phyloP scores from a whole-genome alignment of 2,797 vertebrate genomes.

The Oreochromis mossambicus region DNA sequence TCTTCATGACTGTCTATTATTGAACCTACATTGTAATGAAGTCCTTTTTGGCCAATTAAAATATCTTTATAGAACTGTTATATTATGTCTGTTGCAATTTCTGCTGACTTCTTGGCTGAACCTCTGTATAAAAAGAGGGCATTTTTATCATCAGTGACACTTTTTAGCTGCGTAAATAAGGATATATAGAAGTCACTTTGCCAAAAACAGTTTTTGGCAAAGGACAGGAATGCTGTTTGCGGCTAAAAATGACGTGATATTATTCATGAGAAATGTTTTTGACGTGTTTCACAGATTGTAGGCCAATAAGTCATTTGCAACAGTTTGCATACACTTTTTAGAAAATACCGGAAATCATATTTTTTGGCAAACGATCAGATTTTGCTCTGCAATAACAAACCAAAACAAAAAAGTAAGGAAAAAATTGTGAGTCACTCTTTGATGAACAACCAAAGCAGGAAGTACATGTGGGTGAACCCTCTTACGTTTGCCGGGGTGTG shows the following conservation, averaged over 20 bases:
- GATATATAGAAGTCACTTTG: too few relatives aligned
- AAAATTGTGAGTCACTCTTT: background rate
- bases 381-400: background rate
- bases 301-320: background rate
- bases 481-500: background rate
- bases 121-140: too few relatives aligned
- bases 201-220: too few relatives aligned
- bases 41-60: too few relatives aligned
- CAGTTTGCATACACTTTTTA: background rate
- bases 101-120: too few relatives aligned
- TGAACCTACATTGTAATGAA: too few relatives aligned
- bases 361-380: background rate
- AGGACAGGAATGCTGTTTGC: too few relatives aligned
- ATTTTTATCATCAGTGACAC: too few relatives aligned
- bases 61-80: too few relatives aligned
- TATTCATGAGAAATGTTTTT: background rate
- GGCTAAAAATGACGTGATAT: background rate
- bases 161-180: too few relatives aligned
- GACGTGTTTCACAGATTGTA: background rate
- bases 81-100: too few relatives aligned
- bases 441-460: slow-evolving; percentile 1
- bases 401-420: background rate
- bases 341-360: background rate
- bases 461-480: background rate
- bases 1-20: too few relatives aligned